These are phyloP conservation scores for Pogonus chalceus DNA, from an alignment of 1,140 invertebrate genomes.

Conservation along the genomic window DNA sequence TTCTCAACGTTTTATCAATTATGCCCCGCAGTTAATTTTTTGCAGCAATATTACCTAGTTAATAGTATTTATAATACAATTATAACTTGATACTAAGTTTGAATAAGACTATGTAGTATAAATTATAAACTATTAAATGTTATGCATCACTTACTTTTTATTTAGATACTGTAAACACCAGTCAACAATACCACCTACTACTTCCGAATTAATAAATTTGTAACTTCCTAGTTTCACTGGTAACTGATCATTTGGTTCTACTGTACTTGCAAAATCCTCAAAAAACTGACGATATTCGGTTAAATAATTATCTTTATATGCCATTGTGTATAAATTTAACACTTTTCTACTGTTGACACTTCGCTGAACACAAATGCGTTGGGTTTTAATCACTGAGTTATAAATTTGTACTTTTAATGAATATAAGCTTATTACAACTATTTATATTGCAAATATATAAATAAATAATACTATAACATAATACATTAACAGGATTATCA, in stretches of 20 bases:
- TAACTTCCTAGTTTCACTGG: constrained; percentile 60
- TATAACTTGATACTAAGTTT: not conserved
- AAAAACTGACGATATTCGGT: constrained; percentile 57
- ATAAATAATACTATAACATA: not conserved
- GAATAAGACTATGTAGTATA: not conserved
- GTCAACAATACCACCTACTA: constrained; percentile 65
- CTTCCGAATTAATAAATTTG: constrained; percentile 54
- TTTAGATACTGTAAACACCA: constrained; percentile 67
- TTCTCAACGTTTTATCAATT: too few species aligned
- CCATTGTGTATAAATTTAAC: constrained; percentile 23
- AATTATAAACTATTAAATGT: constrained; percentile 5
- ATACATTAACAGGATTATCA: too few species aligned
- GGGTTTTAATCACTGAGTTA: constrained; percentile 16
- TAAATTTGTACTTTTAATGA: constrained; percentile 16
- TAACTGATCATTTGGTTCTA: constrained; percentile 59
- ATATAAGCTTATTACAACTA: constrained; percentile 6
- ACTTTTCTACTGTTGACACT: constrained; percentile 8
- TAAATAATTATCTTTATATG: constrained; percentile 52
- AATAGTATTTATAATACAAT: not conserved
- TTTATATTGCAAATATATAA: not conserved
- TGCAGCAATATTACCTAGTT: too few species aligned
- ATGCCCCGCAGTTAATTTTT: too few species aligned
- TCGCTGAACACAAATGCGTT: constrained; percentile 19
- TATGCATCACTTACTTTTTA: constrained; percentile 53
- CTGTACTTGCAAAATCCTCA: constrained; percentile 52